Evolutionary conservation across 2,797 vertebrate species (phyloP), one percentile per base, ranked within the genome.

Genomic region (Parambassis ranga): DNA sequence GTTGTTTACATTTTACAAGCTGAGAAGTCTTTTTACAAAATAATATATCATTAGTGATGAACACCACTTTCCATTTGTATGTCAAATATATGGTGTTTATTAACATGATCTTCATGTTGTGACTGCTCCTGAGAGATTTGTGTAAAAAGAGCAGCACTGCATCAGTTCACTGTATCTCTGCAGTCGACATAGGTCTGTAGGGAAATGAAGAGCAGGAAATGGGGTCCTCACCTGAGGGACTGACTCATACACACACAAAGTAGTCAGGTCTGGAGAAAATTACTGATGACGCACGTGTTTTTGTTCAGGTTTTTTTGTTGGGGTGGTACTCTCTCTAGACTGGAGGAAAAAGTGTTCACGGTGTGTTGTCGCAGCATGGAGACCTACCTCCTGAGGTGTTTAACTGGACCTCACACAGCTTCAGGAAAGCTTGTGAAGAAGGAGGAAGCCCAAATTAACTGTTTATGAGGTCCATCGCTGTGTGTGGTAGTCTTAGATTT

Each of bases 341-440:
- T 32, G 57, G 22, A 31, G 33, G 36, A 35, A 53, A 67, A 51
- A 58, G 30, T 43, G 10, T 66, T 67, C 59, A 68, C 71, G 33
- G 46, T 71, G 47, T 71, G 68, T 68, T 55, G 56, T 60, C 33
- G 11, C 65, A 72, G 69, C 3, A 2, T 61, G 39, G 27, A 62
- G 39, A 62, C 43, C 11, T 28, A 22, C 64, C 27, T 55, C 53
- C 35, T 48, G 5, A 18, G 55, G 51, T 63, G 77, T 83, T 83
- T 80, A 71, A 79, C 33, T 69, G 70, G 85, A 83, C 83, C 83
- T 76, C 88, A 86, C 85, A 79, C 77, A 81, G 77, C 50, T 50
- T 53, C 43, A 46, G 62, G 36, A 65, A 57, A 39, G 26, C 49
- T 47, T 53, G 10, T 19, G 43, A 49, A 55, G 58, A 62, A 63